Percentiles rank a stretch among this genome's conserved stretches.
phyloP scores from a whole-genome alignment of 2,113 vertebrate species.

The Neogobius melanostomus region DNA sequence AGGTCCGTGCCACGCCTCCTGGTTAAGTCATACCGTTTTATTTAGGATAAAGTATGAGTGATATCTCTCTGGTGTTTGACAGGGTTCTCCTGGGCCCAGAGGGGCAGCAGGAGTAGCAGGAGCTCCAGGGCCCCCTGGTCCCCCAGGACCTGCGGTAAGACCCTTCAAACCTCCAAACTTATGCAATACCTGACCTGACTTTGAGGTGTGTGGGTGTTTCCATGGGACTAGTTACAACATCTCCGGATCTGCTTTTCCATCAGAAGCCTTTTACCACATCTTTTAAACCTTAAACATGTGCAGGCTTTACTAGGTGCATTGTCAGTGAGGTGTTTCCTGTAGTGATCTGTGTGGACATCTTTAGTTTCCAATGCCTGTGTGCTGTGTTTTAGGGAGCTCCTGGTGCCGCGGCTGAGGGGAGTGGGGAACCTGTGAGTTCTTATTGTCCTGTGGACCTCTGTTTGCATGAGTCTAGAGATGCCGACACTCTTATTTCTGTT shows the following conservation, averaged over 20 bases:
- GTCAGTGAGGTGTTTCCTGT: slow-evolving; percentile 2
- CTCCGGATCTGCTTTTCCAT: not conserved
- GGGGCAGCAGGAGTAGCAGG: slow-evolving; percentile 64
- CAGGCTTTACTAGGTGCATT: no score
- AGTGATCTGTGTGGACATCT: slow-evolving; percentile 40
- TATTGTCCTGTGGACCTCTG: slow-evolving; percentile 27
- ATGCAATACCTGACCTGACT: not conserved
- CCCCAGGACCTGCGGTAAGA: slow-evolving; percentile 74
- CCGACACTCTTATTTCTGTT: slow-evolving; percentile 3
- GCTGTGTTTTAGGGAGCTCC: slow-evolving; percentile 76
- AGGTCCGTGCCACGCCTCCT: slow-evolving; percentile 56
- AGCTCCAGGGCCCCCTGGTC: slow-evolving; percentile 69
- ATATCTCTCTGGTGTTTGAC: not conserved
- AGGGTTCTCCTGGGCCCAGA: slow-evolving; percentile 75
- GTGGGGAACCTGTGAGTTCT: slow-evolving; percentile 78
- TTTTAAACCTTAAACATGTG: no score
- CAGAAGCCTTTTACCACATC: not conserved
- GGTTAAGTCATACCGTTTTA: no score
- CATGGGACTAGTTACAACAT: not conserved
- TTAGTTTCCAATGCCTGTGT: slow-evolving; percentile 59
- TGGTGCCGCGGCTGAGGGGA: slow-evolving; percentile 74
- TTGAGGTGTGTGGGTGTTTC: not conserved
- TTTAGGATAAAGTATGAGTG: not conserved
- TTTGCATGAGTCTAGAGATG: slow-evolving; percentile 39
- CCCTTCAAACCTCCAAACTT: slow-evolving; percentile 8